A percentile compares a stretch with the other conserved stretches of the same genome.
Conservation (phyloP, 2,888 invertebrate species). For the Chorisops tibialis region DNA sequence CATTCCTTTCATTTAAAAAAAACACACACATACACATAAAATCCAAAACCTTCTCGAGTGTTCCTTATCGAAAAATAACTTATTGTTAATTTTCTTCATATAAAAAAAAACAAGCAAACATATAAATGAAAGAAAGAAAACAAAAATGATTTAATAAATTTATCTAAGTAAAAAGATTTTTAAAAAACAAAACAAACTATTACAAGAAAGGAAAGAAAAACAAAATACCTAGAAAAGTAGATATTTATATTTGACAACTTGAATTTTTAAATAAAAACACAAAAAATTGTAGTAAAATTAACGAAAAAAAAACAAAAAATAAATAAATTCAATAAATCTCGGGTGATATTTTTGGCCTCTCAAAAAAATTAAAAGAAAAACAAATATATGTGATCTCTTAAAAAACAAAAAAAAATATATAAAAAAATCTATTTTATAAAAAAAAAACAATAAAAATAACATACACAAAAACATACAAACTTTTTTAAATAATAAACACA, state of each 20-base stretch:
- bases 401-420: conserved; percentile 15
- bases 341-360: conserved; percentile 31
- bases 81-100: background rate
- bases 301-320: conserved; percentile 13
- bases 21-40: background rate
- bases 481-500: background rate
- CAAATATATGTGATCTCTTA: conserved; percentile 1
- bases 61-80: too few relatives aligned
- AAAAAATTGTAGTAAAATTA: conserved; percentile 5
- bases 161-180: background rate
- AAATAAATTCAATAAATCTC: conserved; percentile 24
- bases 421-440: conserved; percentile 21
- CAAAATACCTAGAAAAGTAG: conserved; percentile 28
- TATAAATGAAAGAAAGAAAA: background rate
- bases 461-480: conserved; percentile 21
- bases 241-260: conserved; percentile 35
- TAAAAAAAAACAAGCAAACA: background rate
- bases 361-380: conserved; percentile 12
- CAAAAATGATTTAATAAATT: background rate
- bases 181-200: background rate
- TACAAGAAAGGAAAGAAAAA: background rate
- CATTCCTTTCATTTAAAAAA: background rate
- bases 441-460: conserved; percentile 12
- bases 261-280: conserved; percentile 1
- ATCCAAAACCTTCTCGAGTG: background rate